A percentile compares a stretch with the other conserved stretches of the same genome.
Evolutionary conservation across 2,113 vertebrate species (phyloP).

Genomic region (Perca flavescens): DNA sequence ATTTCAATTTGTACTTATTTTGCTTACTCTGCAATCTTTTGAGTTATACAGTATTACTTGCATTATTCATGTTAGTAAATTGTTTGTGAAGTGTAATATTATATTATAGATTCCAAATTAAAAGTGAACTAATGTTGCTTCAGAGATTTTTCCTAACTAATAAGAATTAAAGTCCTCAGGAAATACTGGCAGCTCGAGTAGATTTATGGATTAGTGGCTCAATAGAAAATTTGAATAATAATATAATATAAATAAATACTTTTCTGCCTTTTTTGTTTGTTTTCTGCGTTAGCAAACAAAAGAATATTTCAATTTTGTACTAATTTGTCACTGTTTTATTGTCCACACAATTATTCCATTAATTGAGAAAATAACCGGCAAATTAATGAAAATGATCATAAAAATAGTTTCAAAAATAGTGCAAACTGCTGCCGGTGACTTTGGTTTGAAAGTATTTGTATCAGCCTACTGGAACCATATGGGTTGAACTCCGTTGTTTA

Average conservation of each 20-base stretch:
- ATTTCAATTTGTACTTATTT: not conserved
- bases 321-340: no score
- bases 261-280: not conserved
- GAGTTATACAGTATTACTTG: no score
- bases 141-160: not conserved
- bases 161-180: not conserved
- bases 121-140: not conserved
- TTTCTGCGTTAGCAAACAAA: not conserved
- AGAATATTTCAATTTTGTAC: no score
- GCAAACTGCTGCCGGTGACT: constrained; percentile 22
- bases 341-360: not conserved
- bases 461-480: constrained; percentile 41
- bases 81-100: not conserved
- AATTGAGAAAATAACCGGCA: not conserved
- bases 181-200: not conserved
- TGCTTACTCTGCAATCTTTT: not conserved
- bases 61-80: not conserved
- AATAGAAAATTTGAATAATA: not conserved
- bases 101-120: not conserved
- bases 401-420: not conserved
- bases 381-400: not conserved
- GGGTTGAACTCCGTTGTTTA: constrained; percentile 47
- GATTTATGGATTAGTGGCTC: no score
- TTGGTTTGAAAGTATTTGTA: constrained; percentile 27
- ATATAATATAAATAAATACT: no score